Percentiles rank a stretch among this genome's conserved stretches.
These are phyloP conservation scores for Coleophora deauratella DNA, from an alignment of 2,888 invertebrate genomes.

Conservation along the genomic window DNA sequence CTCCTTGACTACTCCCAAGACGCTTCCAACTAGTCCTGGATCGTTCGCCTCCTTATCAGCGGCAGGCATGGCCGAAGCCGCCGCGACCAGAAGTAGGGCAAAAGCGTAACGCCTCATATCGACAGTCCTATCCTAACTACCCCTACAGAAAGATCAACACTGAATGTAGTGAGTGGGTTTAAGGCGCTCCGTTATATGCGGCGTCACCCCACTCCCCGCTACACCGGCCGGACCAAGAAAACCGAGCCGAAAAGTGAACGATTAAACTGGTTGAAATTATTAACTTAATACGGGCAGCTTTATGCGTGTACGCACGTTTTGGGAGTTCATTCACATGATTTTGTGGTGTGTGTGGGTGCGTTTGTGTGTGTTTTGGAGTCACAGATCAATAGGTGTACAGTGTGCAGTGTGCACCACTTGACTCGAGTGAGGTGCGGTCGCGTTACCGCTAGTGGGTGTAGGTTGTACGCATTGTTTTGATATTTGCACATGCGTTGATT, in stretches of 20 bases:
- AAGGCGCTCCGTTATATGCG: conserved; percentile 32
- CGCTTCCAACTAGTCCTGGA: conserved; percentile 50
- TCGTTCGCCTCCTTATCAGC: conserved; percentile 71
- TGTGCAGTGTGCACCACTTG: conserved; percentile 20
- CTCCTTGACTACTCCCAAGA: conserved; percentile 79
- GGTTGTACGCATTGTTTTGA: conserved; percentile 8
- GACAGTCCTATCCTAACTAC: conserved; percentile 35
- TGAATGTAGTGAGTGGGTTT: conserved; percentile 64
- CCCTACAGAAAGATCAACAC: conserved; percentile 60
- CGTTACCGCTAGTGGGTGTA: conserved; percentile 3
- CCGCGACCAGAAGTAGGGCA: conserved; percentile 68
- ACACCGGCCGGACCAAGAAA: conserved; percentile 40
- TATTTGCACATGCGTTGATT: conserved; percentile 1
- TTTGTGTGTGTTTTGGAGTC: conserved; percentile 20
- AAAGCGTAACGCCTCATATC: conserved; percentile 61
- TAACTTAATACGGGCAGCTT: conserved; percentile 46
- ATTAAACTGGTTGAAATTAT: conserved; percentile 60
- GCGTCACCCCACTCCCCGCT: conserved; percentile 53
- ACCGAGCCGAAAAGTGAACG: conserved; percentile 58
- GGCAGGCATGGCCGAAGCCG: conserved; percentile 64
- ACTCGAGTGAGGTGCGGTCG: conserved; percentile 12
- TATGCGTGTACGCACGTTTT: conserved; percentile 46
- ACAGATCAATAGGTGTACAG: conserved; percentile 31
- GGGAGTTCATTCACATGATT: conserved; percentile 40
- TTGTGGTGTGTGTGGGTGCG: conserved; percentile 16